A percentile compares a stretch with the other conserved stretches of the same genome.
phyloP scores from a whole-genome alignment of 2,113 vertebrate genomes.

The Clarias batrachus region DNA sequence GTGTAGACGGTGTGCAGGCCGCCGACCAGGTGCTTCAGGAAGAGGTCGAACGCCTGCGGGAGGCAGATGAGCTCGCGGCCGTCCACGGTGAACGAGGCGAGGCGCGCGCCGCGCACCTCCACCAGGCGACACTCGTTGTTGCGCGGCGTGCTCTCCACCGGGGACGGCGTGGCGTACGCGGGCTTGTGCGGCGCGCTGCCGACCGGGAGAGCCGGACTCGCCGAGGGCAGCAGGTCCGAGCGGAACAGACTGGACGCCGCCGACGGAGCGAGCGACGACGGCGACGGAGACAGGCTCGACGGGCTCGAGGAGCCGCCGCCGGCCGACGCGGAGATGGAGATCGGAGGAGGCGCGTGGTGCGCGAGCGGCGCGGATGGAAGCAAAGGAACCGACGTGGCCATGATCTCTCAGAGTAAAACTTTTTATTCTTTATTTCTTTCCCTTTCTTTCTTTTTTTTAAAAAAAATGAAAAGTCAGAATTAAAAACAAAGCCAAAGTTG shows the following conservation, averaged over 20 bases:
- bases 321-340: conserved; percentile 76
- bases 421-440: not conserved
- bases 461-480: not conserved
- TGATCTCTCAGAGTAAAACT: conserved; percentile 66
- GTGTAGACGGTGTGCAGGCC: conserved; percentile 96
- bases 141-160: conserved; percentile 96
- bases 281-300: conserved; percentile 65
- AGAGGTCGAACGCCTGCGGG: conserved; percentile 95
- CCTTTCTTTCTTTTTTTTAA: not conserved
- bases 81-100: conserved; percentile 94
- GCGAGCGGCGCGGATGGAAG: conserved; percentile 85
- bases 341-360: conserved; percentile 78
- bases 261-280: conserved; percentile 68
- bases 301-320: conserved; percentile 69
- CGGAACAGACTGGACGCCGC: conserved; percentile 81
- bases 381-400: conserved; percentile 87
- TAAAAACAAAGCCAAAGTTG: conserved; percentile 46
- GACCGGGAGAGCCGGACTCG: conserved; percentile 70
- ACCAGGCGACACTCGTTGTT: conserved; percentile 99
- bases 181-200: conserved; percentile 80
- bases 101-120: conserved; percentile 92
- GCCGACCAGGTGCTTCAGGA: conserved; percentile 94
- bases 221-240: conserved; percentile 76
- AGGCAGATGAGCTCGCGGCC: conserved; percentile 94
- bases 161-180: conserved; percentile 94